These are phyloP conservation scores for Hyla sarda DNA, from an alignment of 2,113 vertebrate genomes.

Conservation along the genomic window DNA sequence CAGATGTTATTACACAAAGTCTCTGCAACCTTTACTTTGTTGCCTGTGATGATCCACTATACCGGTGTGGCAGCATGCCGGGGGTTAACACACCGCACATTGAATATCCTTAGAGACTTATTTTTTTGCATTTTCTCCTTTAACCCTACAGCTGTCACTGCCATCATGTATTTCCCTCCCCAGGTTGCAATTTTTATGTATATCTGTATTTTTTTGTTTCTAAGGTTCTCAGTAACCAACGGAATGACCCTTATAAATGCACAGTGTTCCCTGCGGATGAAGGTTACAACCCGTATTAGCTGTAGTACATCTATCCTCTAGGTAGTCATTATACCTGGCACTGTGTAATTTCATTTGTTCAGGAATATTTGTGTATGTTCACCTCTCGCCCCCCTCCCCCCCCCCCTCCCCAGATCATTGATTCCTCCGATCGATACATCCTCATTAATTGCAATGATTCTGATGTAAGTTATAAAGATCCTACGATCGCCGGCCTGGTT, in stretches of 20 bases:
- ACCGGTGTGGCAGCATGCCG: background rate
- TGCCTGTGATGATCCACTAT: background rate
- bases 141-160: background rate
- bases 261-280: background rate
- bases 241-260: background rate
- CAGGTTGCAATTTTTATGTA: background rate
- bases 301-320: slow-evolving; percentile 6
- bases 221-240: background rate
- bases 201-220: background rate
- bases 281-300: slow-evolving; percentile 32
- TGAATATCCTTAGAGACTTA: background rate
- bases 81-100: slow-evolving; percentile 4
- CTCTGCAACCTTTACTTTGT: slow-evolving; percentile 31
- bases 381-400: background rate
- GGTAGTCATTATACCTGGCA: slow-evolving; percentile 38
- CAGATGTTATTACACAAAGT: slow-evolving; percentile 23
- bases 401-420: background rate
- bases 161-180: background rate
- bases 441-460: slow-evolving; percentile 46
- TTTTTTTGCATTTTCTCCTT: background rate
- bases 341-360: slow-evolving; percentile 26
- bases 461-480: slow-evolving; percentile 10
- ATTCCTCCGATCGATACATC: slow-evolving; percentile 18
- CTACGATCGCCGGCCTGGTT: background rate
- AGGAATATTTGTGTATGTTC: slow-evolving; percentile 37